Conservation (phyloP, 2,888 invertebrate genomes). For the Microplitis deprimator region DNA sequence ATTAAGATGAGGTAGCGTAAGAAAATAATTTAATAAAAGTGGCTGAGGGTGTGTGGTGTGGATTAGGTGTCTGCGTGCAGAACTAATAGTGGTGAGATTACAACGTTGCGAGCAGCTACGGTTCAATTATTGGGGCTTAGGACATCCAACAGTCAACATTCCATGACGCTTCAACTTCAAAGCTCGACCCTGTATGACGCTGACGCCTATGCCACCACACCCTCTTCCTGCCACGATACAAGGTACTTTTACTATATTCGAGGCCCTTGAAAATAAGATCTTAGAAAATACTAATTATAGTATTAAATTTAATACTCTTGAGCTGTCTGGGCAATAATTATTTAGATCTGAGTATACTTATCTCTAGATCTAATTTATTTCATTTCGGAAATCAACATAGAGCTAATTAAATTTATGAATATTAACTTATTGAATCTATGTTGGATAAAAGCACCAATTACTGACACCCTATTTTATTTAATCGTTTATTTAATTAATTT, state of each 20-base stretch:
- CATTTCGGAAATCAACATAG: too few relatives aligned
- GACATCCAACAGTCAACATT: constrained; percentile 55
- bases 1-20: constrained; percentile 17
- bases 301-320: too few relatives aligned
- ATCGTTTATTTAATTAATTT: too few relatives aligned
- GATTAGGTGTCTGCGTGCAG: constrained; percentile 67
- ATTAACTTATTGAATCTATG: too few relatives aligned
- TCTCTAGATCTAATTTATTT: too few relatives aligned
- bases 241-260: constrained; percentile 57
- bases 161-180: constrained; percentile 60
- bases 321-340: neutral
- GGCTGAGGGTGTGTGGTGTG: constrained; percentile 69
- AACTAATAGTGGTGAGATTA: constrained; percentile 60
- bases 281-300: neutral
- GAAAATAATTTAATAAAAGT: constrained; percentile 44
- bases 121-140: constrained; percentile 54
- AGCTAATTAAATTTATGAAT: too few relatives aligned
- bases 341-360: neutral
- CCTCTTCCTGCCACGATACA: constrained; percentile 65
- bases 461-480: too few relatives aligned
- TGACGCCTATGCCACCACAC: constrained; percentile 66
- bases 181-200: constrained; percentile 56
- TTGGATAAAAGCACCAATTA: too few relatives aligned
- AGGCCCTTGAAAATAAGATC: constrained; percentile 26
- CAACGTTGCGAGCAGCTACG: constrained; percentile 54